A percentile compares a stretch with the other conserved stretches of the same genome.
Conservation (phyloP, 2,888 invertebrate species). For the Sarcophaga rosellei region DNA sequence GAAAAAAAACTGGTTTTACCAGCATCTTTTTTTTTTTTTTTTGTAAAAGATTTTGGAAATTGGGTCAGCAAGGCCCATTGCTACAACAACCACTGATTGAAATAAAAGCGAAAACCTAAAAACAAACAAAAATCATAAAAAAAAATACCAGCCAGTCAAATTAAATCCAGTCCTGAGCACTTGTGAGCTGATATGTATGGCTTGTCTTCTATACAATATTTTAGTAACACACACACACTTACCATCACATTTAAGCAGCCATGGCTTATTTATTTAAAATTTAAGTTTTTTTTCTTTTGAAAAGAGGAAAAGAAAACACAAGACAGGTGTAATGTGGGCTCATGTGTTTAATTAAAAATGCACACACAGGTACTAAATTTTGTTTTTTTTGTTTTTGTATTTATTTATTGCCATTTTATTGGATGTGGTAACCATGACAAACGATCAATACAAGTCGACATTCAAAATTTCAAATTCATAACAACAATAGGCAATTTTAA, state of each 20-base stretch:
- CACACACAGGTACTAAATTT: constrained; percentile 19
- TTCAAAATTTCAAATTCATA: not conserved
- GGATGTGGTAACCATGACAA: not conserved
- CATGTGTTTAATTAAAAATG: constrained; percentile 41
- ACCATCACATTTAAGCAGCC: not conserved
- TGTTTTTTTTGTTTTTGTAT: too few species aligned
- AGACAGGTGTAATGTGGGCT: constrained; percentile 39
- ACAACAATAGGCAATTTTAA: not conserved
- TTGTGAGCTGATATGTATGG: not conserved
- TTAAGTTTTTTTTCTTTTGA: not conserved
- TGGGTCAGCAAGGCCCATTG: constrained; percentile 55
- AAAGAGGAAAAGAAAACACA: constrained; percentile 9
- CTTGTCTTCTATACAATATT: not conserved
- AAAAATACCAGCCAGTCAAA: not conserved
- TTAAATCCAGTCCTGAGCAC: constrained; percentile 47
- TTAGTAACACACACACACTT: not conserved
- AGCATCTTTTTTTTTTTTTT: not conserved
- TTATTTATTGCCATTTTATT: not conserved
- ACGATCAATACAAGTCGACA: not conserved
- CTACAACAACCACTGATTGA: constrained; percentile 22
- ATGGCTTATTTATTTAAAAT: not conserved
- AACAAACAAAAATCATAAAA: too few species aligned
- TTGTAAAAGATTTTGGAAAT: constrained; percentile 33
- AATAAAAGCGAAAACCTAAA: constrained; percentile 32
- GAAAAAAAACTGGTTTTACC: not conserved